phyloP scores from a whole-genome alignment of 2,888 invertebrate genomes.

The Ctena decussata region DNA sequence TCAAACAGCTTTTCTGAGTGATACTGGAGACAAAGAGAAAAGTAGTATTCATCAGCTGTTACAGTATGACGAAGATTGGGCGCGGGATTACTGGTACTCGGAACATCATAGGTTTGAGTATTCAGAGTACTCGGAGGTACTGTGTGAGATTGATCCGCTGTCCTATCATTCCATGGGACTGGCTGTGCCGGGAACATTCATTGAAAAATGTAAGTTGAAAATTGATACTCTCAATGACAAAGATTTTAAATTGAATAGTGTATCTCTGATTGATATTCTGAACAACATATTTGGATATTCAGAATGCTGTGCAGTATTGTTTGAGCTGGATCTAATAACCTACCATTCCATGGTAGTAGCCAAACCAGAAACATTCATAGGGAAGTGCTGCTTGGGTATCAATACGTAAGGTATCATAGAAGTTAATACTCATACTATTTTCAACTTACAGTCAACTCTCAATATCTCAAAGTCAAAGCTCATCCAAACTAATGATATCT shows the following conservation, averaged over 20 bases:
- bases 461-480: too few relatives aligned
- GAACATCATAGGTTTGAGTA: constrained; percentile 85
- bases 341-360: too few relatives aligned
- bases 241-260: too few relatives aligned
- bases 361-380: too few relatives aligned
- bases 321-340: too few relatives aligned
- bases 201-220: constrained; percentile 74
- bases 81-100: constrained; percentile 82
- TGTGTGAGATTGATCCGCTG: constrained; percentile 81
- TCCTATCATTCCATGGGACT: constrained; percentile 85
- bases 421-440: too few relatives aligned
- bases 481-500: too few relatives aligned
- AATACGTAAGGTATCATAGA: too few relatives aligned
- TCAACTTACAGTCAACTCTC: too few relatives aligned
- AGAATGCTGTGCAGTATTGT: constrained; percentile 78
- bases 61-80: constrained; percentile 61
- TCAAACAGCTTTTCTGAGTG: background rate
- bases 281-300: constrained; percentile 85
- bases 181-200: constrained; percentile 85
- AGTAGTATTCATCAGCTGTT: background rate
- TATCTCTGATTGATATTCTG: constrained; percentile 85
- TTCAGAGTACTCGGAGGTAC: constrained; percentile 77
- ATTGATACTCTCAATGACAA: too few relatives aligned
- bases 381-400: too few relatives aligned
- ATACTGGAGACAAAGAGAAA: background rate